phyloP scores from a whole-genome alignment of 2,888 invertebrate species.

The Notocelia uddmanniana region DNA sequence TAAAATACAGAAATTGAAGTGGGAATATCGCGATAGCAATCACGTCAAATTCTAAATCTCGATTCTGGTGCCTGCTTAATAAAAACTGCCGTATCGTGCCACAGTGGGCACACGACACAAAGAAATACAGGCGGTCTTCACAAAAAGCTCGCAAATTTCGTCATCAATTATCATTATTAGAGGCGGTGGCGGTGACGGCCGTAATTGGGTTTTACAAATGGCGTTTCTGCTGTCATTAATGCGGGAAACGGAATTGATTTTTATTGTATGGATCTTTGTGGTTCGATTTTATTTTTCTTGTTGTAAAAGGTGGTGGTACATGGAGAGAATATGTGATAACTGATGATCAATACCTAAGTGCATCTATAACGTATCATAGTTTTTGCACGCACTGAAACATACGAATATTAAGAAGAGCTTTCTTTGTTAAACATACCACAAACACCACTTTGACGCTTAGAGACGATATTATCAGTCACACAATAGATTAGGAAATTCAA shows the following conservation, averaged over 20 bases:
- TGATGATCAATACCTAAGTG: no score
- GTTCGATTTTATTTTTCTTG: neutral
- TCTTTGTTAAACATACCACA: no score
- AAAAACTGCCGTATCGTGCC: conserved; percentile 49
- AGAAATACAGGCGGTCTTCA: conserved; percentile 81
- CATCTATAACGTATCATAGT: no score
- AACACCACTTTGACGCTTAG: no score
- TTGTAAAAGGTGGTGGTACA: neutral
- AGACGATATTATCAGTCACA: no score
- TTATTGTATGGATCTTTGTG: conserved; percentile 19
- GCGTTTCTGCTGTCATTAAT: conserved; percentile 64
- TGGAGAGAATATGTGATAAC: no score
- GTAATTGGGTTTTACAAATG: conserved; percentile 86
- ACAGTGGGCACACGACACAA: conserved; percentile 63
- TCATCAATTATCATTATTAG: conserved; percentile 86
- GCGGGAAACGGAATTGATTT: conserved; percentile 34
- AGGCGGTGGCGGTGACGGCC: conserved; percentile 67
- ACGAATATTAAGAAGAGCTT: neutral
- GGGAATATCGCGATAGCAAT: no score
- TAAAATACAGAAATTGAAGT: no score
- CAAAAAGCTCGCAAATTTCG: conserved; percentile 85
- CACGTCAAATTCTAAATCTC: no score
- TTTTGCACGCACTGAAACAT: neutral
- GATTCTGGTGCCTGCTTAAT: neutral
- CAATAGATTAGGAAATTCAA: no score